Percentiles rank a stretch among this genome's conserved stretches.
Conservation (phyloP, 2,113 vertebrate species). For the Crotalus horridus region DNA sequence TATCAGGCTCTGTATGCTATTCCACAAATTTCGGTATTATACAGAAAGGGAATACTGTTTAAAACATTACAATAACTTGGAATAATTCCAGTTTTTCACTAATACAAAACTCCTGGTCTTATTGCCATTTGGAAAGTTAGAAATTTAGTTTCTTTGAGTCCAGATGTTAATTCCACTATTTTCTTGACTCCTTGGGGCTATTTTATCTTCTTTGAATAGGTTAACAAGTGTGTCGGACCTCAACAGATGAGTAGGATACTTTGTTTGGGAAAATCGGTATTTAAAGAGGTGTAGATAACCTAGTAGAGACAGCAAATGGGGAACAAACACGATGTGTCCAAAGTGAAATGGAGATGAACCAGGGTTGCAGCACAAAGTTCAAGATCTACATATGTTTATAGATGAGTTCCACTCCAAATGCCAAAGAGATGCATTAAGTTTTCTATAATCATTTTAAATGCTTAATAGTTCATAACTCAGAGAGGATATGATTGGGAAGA, state of each 20-base stretch:
- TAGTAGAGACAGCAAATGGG: background rate
- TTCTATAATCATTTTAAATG: background rate
- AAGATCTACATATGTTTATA: background rate
- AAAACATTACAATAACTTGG: background rate
- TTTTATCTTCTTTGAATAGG: background rate
- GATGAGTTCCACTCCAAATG: background rate
- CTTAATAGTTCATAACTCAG: background rate
- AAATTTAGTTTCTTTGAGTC: background rate
- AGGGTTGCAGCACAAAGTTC: background rate
- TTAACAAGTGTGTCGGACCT: background rate
- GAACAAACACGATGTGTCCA: background rate
- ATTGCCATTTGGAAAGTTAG: background rate
- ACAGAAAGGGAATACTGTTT: background rate
- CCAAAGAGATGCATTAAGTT: background rate
- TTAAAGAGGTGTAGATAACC: background rate
- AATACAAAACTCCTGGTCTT: background rate
- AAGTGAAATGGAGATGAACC: background rate
- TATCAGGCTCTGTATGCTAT: too few relatives aligned
- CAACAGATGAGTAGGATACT: background rate
- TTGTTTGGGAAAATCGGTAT: background rate
- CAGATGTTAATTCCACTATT: background rate
- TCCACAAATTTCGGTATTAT: background rate
- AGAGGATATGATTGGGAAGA: background rate
- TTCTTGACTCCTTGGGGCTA: background rate
- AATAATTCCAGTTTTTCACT: background rate